Evolutionary conservation across 2,888 invertebrate species (phyloP), one percentile per base, ranked within the genome.

Genomic region (Drosophila robusta): DNA sequence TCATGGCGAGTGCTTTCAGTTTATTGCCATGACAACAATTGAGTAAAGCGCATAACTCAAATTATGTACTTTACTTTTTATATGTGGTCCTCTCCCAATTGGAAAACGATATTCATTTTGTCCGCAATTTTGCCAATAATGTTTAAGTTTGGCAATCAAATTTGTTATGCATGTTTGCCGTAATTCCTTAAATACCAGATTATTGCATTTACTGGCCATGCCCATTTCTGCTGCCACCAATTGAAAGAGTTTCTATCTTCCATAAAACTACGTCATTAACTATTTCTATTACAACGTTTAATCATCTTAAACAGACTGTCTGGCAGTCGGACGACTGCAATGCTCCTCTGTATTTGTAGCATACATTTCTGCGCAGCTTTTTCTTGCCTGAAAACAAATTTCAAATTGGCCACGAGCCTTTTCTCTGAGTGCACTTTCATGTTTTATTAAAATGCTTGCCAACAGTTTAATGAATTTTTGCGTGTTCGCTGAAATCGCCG

Each of bases 11-110:
- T 39, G 32, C 45, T 42, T 49, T 57, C 24, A 14, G 46, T 12
- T 58, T 51, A 29, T 64, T 5, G n/a, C 56, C 47, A 42, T 52
- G 38, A 12, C 41, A 47, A 52, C 32, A 51, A 52, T 56, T 65
- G 12, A 14, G 6, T 8, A 46, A 51, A 44, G 41, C 9, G 22
- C 52, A 65, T 49, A 64, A 36, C 22, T 18, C 3, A 32, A 34
- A 24, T 36, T 39, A 49, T 71, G 44, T 64, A 38, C 1, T 11
- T 18, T 29, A 29, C 4, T 24, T 4, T 64, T 39, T 49, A 18
- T 29, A 18, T 47, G 34, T 16, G n/a, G 12, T 42, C 26, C 6
- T 7, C 26, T 7, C 2, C 26, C 26, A 29, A 29, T 29, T 2
- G 18, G 18, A 18, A 18, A 18, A 18, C 9, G 11, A 11, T 32